Evolutionary conservation across 2,797 vertebrate genomes (phyloP).

Genomic region (Sandelia bainsii): DNA sequence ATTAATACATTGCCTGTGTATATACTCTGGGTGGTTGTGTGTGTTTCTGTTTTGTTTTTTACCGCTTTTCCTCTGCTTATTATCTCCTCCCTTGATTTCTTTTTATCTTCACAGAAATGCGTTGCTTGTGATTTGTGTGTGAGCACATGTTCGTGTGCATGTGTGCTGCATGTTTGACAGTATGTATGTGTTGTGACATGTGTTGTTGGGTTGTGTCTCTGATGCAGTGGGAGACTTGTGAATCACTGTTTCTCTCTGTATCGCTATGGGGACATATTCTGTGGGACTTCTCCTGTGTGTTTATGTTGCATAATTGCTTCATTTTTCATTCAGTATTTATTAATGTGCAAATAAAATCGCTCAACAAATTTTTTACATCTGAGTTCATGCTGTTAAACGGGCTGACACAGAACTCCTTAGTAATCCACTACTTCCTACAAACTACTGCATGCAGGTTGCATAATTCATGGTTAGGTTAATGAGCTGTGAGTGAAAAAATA

Average conservation of each 20-base stretch:
- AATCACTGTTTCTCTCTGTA: conserved; percentile 34
- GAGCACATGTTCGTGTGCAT: neutral
- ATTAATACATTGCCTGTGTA: conserved; percentile 14
- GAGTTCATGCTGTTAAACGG: conserved; percentile 44
- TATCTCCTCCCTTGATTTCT: conserved; percentile 28
- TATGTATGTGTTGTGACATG: neutral
- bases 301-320: conserved; percentile 37
- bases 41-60: conserved; percentile 29
- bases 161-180: conserved; percentile 1
- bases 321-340: conserved; percentile 37
- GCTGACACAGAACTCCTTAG: conserved; percentile 24
- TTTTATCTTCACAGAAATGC: conserved; percentile 38
- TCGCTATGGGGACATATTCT: conserved; percentile 17
- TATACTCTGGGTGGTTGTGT: conserved; percentile 14
- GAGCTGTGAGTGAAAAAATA: conserved; percentile 67
- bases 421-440: conserved; percentile 53
- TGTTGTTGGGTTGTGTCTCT: conserved; percentile 4
- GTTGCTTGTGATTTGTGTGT: conserved; percentile 17
- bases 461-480: conserved; percentile 71
- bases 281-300: conserved; percentile 17
- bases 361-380: conserved; percentile 7
- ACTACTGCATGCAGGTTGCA: conserved; percentile 61
- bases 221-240: conserved; percentile 11
- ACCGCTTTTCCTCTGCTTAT: conserved; percentile 24
- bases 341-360: conserved; percentile 40